A percentile compares a stretch with the other conserved stretches of the same genome.
phyloP scores from a whole-genome alignment of 2,113 vertebrate genomes.

The Sminthopsis crassicaudata region DNA sequence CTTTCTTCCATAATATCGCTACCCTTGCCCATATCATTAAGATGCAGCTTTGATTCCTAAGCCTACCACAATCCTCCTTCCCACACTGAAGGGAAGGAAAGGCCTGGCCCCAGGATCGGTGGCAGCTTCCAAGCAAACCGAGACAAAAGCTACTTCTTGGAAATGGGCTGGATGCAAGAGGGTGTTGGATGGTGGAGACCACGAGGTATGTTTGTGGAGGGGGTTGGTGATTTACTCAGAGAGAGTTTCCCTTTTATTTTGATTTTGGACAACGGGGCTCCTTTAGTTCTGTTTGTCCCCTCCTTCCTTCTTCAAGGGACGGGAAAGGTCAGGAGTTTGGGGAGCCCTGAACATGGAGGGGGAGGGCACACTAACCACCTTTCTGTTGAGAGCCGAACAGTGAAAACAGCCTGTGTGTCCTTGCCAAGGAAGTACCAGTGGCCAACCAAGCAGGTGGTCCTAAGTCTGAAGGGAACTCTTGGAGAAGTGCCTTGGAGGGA shows the following conservation, averaged over 20 bases:
- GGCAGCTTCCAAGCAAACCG: constrained; percentile 80
- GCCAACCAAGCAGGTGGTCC: constrained; percentile 86
- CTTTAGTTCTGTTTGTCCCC: constrained; percentile 65
- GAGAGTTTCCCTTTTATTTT: constrained; percentile 62
- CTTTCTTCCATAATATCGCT: fast-evolving
- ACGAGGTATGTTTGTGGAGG: constrained; percentile 10
- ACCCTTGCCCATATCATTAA: constrained; percentile 70
- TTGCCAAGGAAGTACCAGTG: constrained; percentile 78
- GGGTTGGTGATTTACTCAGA: constrained; percentile 79
- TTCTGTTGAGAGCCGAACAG: constrained; percentile 80
- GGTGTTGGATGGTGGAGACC: background rate
- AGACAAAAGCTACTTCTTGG: constrained; percentile 78
- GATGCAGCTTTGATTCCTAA: constrained; percentile 61
- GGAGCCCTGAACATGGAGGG: constrained; percentile 38
- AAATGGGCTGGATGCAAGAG: constrained; percentile 73
- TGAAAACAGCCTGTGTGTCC: constrained; percentile 76
- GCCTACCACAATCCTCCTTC: constrained; percentile 74
- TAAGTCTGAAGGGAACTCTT: constrained; percentile 74
- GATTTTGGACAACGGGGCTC: constrained; percentile 59
- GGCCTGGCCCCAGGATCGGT: constrained; percentile 62
- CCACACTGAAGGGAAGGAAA: constrained; percentile 73
- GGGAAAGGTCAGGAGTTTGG: constrained; percentile 74
- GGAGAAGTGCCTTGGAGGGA: constrained; percentile 59
- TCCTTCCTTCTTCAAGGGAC: constrained; percentile 62
- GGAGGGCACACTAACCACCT: constrained; percentile 72